Evolutionary conservation across 1,140 invertebrate genomes (phyloP).

Genomic region (honey bee (Apis mellifera)): DNA sequence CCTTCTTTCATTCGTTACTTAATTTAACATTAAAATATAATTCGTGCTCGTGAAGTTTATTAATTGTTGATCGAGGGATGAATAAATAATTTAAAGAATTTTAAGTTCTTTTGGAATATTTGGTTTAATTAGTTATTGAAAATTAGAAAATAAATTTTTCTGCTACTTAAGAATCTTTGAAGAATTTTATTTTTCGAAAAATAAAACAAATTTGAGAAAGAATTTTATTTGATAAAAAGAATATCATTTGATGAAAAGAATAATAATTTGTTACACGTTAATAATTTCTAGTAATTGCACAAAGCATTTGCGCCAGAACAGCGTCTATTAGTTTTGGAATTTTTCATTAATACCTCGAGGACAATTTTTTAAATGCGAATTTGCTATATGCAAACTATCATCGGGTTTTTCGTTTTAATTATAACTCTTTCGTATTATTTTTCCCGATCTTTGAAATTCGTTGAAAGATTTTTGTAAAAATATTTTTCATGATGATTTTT

Average conservation of each 20-base stretch:
- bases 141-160: background rate
- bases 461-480: background rate
- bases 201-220: background rate
- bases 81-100: too few relatives aligned
- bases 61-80: too few relatives aligned
- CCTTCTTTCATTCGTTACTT: too few relatives aligned
- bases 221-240: background rate
- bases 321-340: background rate
- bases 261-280: background rate
- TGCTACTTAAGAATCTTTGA: background rate
- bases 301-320: background rate
- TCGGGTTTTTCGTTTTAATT: too few relatives aligned
- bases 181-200: background rate
- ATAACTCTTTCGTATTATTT: too few relatives aligned
- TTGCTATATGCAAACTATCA: too few relatives aligned
- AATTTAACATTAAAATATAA: too few relatives aligned
- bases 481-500: background rate
- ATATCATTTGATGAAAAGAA: background rate
- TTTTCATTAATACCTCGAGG: background rate
- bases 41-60: too few relatives aligned
- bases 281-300: background rate
- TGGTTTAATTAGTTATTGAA: too few relatives aligned
- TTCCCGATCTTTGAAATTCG: too few relatives aligned
- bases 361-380: background rate
- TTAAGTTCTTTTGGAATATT: too few relatives aligned